phyloP scores from a whole-genome alignment of 2,797 vertebrate genomes.

The Pantherophis vulpinus region DNA sequence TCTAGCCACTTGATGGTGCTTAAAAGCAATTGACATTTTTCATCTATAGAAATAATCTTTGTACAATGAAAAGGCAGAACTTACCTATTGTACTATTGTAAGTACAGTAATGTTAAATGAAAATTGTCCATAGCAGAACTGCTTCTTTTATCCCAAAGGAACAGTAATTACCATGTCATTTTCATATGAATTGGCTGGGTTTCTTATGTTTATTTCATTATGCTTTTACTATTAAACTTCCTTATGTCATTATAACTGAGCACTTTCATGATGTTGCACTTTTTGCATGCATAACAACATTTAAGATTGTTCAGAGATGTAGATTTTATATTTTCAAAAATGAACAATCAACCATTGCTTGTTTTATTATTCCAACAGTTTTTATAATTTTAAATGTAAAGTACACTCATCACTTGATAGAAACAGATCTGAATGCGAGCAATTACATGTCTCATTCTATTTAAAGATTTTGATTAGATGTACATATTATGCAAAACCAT shows the following conservation, averaged over 20 bases:
- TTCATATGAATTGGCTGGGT: not conserved
- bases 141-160: not conserved
- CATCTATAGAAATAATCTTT: not conserved
- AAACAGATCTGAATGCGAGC: not conserved
- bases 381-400: not conserved
- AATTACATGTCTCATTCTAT: not conserved
- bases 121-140: not conserved
- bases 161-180: not conserved
- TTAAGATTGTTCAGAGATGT: not conserved
- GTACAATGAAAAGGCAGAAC: not conserved
- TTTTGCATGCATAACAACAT: not conserved
- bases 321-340: not conserved
- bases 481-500: not conserved
- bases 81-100: not conserved
- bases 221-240: not conserved
- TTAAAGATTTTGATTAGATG: not conserved
- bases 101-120: not conserved
- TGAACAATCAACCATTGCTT: not conserved
- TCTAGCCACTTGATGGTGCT: conserved; percentile 9
- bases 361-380: not conserved
- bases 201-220: conserved; percentile 8
- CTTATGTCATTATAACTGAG: not conserved
- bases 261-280: not conserved
- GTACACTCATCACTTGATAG: not conserved
- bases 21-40: conserved; percentile 9